Evolutionary conservation across 1,140 invertebrate species (phyloP).

Genomic region (Mylabris phalerata): DNA sequence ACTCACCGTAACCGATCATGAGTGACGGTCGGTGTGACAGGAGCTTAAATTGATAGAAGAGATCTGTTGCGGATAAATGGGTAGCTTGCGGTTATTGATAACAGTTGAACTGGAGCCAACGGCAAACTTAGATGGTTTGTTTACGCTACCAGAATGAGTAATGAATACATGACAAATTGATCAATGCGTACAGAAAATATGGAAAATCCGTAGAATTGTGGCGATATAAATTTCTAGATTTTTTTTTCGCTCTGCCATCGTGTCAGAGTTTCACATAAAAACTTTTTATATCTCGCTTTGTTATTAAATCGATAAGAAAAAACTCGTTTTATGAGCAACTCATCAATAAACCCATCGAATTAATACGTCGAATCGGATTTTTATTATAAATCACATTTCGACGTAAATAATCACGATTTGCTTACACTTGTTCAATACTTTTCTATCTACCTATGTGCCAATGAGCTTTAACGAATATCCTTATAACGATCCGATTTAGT

Average conservation of each 20-base stretch:
- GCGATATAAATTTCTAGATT: constrained; percentile 15
- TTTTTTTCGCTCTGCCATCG: not conserved
- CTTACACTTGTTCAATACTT: no score
- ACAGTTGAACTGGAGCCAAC: constrained; percentile 29
- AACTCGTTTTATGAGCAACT: constrained; percentile 14
- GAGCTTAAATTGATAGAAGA: constrained; percentile 29
- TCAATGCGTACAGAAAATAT: constrained; percentile 26
- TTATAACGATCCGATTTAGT: no score
- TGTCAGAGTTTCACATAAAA: constrained; percentile 18
- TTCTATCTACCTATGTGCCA: no score
- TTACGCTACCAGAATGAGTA: constrained; percentile 29
- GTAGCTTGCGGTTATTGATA: constrained; percentile 28
- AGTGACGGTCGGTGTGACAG: constrained; percentile 25
- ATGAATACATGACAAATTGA: constrained; percentile 33
- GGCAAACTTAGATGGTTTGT: constrained; percentile 30
- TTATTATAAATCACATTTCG: constrained; percentile 15
- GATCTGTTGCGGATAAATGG: constrained; percentile 29
- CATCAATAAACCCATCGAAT: constrained; percentile 17
- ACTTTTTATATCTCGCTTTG: constrained; percentile 15
- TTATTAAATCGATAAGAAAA: constrained; percentile 16
- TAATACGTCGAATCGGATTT: constrained; percentile 17
- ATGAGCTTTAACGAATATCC: no score
- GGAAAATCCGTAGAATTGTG: constrained; percentile 22
- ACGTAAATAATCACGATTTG: constrained; percentile 7
- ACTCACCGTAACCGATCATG: constrained; percentile 19